Percentiles rank a stretch among this genome's conserved stretches.
Conservation (phyloP, 2,113 vertebrate genomes). For the Leuciscus idus region DNA sequence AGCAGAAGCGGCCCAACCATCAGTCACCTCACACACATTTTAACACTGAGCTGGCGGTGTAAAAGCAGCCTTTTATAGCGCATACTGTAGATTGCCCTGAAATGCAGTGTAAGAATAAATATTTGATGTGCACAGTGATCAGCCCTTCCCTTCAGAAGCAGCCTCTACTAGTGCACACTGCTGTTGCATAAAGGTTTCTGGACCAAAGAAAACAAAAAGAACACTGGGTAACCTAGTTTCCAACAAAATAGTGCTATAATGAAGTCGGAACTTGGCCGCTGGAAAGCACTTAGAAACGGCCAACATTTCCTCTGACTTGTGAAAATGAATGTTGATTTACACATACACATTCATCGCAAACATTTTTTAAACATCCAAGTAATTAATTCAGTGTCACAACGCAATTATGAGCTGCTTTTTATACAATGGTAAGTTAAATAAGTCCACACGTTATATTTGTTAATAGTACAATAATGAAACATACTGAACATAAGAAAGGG, state of each 20-base stretch:
- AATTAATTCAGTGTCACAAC: not conserved
- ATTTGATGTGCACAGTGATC: conserved; percentile 49
- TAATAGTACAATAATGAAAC: not conserved
- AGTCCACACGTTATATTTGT: not conserved
- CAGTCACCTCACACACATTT: conserved; percentile 30
- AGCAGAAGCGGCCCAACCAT: not conserved
- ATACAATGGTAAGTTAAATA: not conserved
- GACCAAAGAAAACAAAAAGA: not conserved
- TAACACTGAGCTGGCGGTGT: not conserved
- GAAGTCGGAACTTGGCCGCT: not conserved
- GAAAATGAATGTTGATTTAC: not conserved
- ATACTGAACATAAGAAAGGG: too few species aligned
- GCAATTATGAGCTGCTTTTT: too few species aligned
- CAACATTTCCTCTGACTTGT: not conserved
- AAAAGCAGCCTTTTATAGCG: conserved; percentile 33
- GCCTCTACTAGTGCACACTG: not conserved
- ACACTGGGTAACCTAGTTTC: not conserved
- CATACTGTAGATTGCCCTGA: conserved; percentile 22
- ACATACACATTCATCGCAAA: not conserved
- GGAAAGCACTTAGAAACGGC: not conserved
- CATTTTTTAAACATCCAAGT: not conserved
- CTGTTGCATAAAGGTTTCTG: not conserved
- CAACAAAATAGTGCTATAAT: not conserved
- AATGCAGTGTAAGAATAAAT: conserved; percentile 52
- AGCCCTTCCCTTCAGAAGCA: conserved; percentile 37